Evolutionary conservation across 2,797 vertebrate genomes (phyloP).

Genomic region (Vipera ursinii): DNA sequence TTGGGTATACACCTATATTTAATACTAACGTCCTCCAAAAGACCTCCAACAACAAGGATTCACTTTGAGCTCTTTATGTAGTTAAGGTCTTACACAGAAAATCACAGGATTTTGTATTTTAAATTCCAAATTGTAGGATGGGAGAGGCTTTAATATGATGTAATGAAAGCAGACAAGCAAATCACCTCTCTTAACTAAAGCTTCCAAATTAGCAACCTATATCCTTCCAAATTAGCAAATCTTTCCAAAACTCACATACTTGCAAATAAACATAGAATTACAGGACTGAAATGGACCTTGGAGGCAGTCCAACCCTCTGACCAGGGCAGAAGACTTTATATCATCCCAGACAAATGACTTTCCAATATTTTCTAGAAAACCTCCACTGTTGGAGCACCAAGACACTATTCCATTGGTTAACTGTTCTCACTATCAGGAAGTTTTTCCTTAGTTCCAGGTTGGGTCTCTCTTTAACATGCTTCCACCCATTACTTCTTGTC

Average conservation of each 20-base stretch:
- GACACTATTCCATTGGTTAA: neutral
- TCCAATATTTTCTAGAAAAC: neutral
- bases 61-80: slow-evolving; percentile 49
- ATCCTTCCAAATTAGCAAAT: slow-evolving; percentile 2
- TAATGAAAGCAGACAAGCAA: slow-evolving; percentile 49
- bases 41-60: slow-evolving; percentile 45
- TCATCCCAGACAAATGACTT: neutral
- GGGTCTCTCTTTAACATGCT: neutral
- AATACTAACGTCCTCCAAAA: slow-evolving; percentile 36
- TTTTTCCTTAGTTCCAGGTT: neutral
- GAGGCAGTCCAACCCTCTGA: neutral
- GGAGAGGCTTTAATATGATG: slow-evolving; percentile 51
- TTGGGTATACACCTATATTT: slow-evolving; percentile 54
- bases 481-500: neutral
- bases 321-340: neutral
- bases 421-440: neutral
- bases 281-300: neutral
- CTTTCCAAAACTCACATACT: slow-evolving; percentile 20
- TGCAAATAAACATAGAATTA: neutral
- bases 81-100: slow-evolving; percentile 58
- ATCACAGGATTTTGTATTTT: slow-evolving; percentile 46
- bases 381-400: neutral
- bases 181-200: slow-evolving; percentile 10
- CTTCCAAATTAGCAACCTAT: neutral
- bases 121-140: slow-evolving; percentile 34